Conservation (phyloP, 2,113 vertebrate genomes). For the Labeo catla region DNA sequence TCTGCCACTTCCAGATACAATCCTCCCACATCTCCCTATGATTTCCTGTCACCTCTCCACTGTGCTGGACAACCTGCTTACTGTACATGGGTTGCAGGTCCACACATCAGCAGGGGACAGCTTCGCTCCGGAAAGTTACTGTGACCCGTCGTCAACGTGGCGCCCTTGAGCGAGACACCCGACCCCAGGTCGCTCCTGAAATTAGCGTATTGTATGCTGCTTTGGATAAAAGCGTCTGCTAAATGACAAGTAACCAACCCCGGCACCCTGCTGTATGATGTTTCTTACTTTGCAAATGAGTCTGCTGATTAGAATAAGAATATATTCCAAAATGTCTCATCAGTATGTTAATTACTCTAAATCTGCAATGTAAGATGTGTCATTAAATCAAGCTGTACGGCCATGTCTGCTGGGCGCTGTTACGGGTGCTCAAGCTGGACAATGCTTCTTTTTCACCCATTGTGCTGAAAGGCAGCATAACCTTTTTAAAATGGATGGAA, state of each 20-base stretch:
- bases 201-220: not conserved
- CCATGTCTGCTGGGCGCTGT: constrained; percentile 8
- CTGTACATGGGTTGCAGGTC: not conserved
- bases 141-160: not conserved
- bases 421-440: constrained; percentile 14
- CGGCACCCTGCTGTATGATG: constrained; percentile 38
- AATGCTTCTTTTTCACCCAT: constrained; percentile 28
- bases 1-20: not conserved
- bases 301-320: constrained; percentile 44
- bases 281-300: constrained; percentile 40
- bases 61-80: not conserved
- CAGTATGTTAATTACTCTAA: constrained; percentile 40
- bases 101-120: not conserved
- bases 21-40: not conserved
- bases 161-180: constrained; percentile 18
- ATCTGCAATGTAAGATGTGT: constrained; percentile 36
- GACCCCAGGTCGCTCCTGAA: constrained; percentile 14
- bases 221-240: constrained; percentile 27
- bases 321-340: constrained; percentile 43
- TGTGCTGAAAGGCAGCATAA: constrained; percentile 36
- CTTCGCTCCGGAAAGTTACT: constrained; percentile 3
- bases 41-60: not conserved
- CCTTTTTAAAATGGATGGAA: constrained; percentile 48
- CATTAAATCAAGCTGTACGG: constrained; percentile 32
- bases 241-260: constrained; percentile 37